A percentile compares a stretch with the other conserved stretches of the same genome.
Conservation (phyloP, 2,113 vertebrate genomes). For the Erinaceus europaeus region DNA sequence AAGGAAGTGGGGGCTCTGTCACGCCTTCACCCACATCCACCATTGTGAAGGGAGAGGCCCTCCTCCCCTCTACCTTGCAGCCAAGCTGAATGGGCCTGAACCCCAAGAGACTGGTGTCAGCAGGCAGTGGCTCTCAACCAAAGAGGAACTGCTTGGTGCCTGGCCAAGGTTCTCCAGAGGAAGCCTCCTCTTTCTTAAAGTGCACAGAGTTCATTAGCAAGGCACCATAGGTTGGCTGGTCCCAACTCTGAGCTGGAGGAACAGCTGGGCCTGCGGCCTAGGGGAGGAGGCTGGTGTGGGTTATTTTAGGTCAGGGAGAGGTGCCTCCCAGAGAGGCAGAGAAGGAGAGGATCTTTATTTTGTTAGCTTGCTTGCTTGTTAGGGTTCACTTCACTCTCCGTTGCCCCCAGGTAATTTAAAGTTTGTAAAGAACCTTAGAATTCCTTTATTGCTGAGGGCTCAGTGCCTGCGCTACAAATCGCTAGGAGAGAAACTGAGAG, state of each 20-base stretch:
- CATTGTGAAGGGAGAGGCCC: fast-evolving
- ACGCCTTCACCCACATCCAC: not conserved
- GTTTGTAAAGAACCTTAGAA: conserved; percentile 47
- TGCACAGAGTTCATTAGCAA: not conserved
- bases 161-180: not conserved
- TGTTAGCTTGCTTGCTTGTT: conserved; percentile 42
- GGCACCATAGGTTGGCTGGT: fast-evolving
- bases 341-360: conserved; percentile 41
- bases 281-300: too few species aligned
- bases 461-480: too few species aligned
- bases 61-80: too few species aligned
- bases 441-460: too few species aligned
- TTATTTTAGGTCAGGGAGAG: conserved; percentile 31
- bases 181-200: not conserved
- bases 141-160: not conserved
- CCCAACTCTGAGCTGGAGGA: not conserved
- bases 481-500: too few species aligned
- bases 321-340: not conserved
- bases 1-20: too few species aligned
- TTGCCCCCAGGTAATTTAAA: conserved; percentile 63
- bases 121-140: not conserved
- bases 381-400: not conserved
- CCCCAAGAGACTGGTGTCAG: not conserved
- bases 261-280: not conserved
- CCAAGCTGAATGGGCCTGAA: not conserved